phyloP scores from a whole-genome alignment of 2,888 invertebrate genomes.

The Eristalinus aeneus region DNA sequence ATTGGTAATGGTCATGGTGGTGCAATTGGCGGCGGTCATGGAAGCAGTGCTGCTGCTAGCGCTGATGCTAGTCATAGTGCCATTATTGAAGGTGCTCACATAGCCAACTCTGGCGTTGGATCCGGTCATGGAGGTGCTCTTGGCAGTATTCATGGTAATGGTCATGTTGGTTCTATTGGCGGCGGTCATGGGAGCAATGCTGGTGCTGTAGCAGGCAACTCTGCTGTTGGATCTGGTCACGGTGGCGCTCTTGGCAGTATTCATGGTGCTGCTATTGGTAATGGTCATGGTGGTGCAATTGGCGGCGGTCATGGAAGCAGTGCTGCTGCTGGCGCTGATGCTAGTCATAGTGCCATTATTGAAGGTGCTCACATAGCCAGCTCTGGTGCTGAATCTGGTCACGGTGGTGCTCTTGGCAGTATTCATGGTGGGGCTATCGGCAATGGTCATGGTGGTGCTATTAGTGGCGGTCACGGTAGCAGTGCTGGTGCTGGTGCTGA shows the following conservation, averaged over 20 bases:
- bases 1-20: neutral
- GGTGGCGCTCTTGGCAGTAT: neutral
- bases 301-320: neutral
- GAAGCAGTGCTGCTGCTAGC: neutral
- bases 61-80: too few species aligned
- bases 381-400: neutral
- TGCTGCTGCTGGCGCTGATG: neutral
- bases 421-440: neutral
- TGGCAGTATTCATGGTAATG: neutral
- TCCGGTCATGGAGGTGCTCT: neutral
- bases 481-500: neutral
- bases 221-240: neutral
- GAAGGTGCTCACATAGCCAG: too few species aligned
- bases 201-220: neutral
- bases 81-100: too few species aligned
- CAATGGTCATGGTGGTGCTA: neutral
- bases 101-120: neutral
- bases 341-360: too few species aligned
- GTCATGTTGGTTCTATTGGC: neutral
- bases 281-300: neutral
- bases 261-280: neutral
- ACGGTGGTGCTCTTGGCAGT: neutral
- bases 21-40: neutral
- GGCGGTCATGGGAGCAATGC: neutral
- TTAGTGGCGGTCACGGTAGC: neutral